Conservation (phyloP, 2,113 vertebrate species). For the Oreotragus oreotragus region DNA sequence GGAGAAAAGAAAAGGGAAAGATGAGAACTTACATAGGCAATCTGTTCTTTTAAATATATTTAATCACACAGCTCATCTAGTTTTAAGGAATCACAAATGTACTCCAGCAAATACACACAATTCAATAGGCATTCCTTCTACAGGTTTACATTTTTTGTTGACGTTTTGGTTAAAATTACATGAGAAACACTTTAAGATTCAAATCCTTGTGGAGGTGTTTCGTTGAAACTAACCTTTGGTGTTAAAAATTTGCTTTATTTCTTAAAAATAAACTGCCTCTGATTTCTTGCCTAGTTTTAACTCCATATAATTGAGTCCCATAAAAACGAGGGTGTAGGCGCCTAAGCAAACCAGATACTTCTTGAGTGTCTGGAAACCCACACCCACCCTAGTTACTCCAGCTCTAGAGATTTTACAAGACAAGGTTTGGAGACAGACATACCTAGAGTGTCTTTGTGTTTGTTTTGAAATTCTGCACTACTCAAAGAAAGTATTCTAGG, state of each 20-base stretch:
- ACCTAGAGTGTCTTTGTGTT: conserved; percentile 44
- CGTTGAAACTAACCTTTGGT: not conserved
- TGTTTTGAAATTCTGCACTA: conserved; percentile 42
- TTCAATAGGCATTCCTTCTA: not conserved
- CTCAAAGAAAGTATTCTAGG: conserved; percentile 36
- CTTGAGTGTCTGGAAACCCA: not conserved
- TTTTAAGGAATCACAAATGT: conserved; percentile 17
- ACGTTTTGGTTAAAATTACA: not conserved
- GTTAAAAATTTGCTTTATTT: not conserved
- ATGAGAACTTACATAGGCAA: not conserved
- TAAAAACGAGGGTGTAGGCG: not conserved
- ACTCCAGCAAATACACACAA: not conserved
- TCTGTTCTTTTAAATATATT: not conserved
- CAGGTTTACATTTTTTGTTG: not conserved
- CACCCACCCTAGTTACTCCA: not conserved
- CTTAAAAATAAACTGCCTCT: not conserved
- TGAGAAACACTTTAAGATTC: not conserved
- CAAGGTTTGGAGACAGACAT: not conserved
- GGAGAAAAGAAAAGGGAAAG: not conserved
- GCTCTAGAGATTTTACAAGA: conserved; percentile 20
- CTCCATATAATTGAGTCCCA: not conserved
- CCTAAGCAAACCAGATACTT: conserved; percentile 1
- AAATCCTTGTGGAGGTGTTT: not conserved
- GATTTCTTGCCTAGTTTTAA: conserved; percentile 6
- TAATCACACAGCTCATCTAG: not conserved